A percentile compares a stretch with the other conserved stretches of the same genome.
Conservation (phyloP, 2,888 invertebrate species). For the Spilarctia lutea region DNA sequence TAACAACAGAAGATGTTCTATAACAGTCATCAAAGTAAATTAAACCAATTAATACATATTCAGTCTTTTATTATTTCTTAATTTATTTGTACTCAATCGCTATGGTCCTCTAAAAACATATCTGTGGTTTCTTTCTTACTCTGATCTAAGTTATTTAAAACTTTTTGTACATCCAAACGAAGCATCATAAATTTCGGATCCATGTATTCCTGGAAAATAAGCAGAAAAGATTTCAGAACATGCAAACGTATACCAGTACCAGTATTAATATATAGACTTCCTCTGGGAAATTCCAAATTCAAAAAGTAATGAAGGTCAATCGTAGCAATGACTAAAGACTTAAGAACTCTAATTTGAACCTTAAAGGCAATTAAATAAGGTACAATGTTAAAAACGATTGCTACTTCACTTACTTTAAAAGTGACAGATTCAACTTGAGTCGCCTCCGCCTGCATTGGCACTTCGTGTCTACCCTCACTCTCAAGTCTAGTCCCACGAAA, state of each 20-base stretch:
- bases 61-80: constrained; percentile 75
- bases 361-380: background rate
- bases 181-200: constrained; percentile 84
- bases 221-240: background rate
- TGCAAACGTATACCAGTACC: background rate
- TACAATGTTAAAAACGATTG: background rate
- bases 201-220: constrained; percentile 74
- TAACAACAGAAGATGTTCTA: constrained; percentile 69
- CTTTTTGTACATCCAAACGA: constrained; percentile 80
- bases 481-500: constrained; percentile 31
- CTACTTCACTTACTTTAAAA: constrained; percentile 58
- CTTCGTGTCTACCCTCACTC: constrained; percentile 22
- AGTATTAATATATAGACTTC: background rate
- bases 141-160: constrained; percentile 74
- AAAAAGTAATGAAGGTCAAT: background rate
- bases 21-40: constrained; percentile 78
- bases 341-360: background rate
- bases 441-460: constrained; percentile 46
- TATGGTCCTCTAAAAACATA: constrained; percentile 39
- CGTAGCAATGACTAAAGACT: background rate
- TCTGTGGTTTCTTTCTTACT: constrained; percentile 61
- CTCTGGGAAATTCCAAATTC: background rate
- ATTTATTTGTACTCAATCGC: constrained; percentile 38
- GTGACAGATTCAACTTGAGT: constrained; percentile 56
- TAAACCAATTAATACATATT: constrained; percentile 76